Percentiles rank a stretch among this genome's conserved stretches.
phyloP scores from a whole-genome alignment of 1,140 invertebrate species.

The Orussus abietinus region DNA sequence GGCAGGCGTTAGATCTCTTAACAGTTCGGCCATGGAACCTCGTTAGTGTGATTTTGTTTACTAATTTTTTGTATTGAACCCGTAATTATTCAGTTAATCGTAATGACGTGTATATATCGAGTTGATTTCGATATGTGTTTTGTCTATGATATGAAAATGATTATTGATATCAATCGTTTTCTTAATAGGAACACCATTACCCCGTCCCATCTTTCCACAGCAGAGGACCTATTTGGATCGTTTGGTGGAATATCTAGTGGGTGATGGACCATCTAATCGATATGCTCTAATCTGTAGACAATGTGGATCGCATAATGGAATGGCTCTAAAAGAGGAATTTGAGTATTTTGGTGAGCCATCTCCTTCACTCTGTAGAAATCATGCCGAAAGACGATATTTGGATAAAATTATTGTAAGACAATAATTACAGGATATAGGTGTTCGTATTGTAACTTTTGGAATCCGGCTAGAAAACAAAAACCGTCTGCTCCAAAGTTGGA shows the following conservation, averaged over 20 bases:
- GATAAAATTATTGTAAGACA: neutral
- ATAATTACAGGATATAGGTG: constrained; percentile 69
- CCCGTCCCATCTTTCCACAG: constrained; percentile 54
- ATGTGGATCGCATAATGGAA: constrained; percentile 93
- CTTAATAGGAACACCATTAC: constrained; percentile 43
- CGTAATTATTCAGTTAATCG: neutral
- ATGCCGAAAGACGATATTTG: neutral
- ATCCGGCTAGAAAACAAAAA: constrained; percentile 78
- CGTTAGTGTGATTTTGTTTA: constrained; percentile 35
- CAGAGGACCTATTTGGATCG: constrained; percentile 75
- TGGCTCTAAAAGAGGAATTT: constrained; percentile 95
- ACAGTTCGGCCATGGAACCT: constrained; percentile 24
- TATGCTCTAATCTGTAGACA: constrained; percentile 91
- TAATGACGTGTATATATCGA: neutral
- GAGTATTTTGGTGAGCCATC: constrained; percentile 74
- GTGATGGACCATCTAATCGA: constrained; percentile 91
- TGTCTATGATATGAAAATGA: too few relatives aligned
- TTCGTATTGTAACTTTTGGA: constrained; percentile 81
- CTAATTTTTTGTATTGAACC: neutral
- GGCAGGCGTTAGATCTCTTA: constrained; percentile 26
- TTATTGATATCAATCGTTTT: too few relatives aligned
- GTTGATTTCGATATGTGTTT: too few relatives aligned
- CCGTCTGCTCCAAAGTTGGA: constrained; percentile 67
- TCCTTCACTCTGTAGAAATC: constrained; percentile 1
- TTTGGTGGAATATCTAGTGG: constrained; percentile 89